These are phyloP conservation scores for Acipenser transmontanus DNA, from an alignment of 2,797 vertebrate genomes.

Conservation along the genomic window DNA sequence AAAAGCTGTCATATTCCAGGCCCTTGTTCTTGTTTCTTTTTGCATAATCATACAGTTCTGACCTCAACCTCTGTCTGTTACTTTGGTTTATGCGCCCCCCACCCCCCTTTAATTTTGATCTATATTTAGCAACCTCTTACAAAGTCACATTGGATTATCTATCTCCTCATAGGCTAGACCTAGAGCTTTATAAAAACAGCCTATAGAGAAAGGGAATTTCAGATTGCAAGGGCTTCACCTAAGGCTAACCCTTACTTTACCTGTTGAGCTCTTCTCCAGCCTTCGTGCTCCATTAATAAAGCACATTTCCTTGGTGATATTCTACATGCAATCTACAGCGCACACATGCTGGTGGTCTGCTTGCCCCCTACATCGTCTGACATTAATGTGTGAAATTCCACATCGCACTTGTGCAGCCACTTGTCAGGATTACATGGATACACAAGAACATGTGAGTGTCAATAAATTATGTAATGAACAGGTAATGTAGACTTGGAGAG, in stretches of 20 bases:
- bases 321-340: conserved; percentile 29
- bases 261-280: conserved; percentile 8
- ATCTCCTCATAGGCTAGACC: neutral
- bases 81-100: conserved; percentile 2
- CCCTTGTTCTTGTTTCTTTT: neutral
- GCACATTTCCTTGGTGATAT: conserved; percentile 15
- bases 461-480: conserved; percentile 13
- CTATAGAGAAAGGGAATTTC: conserved; percentile 13
- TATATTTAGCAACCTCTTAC: conserved; percentile 13
- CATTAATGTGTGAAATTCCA: conserved; percentile 13
- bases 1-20: conserved; percentile 9
- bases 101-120: conserved; percentile 14
- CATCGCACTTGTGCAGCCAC: conserved; percentile 8
- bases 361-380: conserved; percentile 22
- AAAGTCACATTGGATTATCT: conserved; percentile 10
- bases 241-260: conserved; percentile 12
- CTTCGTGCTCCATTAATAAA: conserved; percentile 5
- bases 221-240: conserved; percentile 13
- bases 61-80: neutral
- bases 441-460: conserved; percentile 1
- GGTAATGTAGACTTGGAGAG: conserved; percentile 5
- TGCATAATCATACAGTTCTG: neutral
- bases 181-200: conserved; percentile 7
- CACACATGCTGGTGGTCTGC: conserved; percentile 17
- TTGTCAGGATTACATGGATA: conserved; percentile 9